These are phyloP conservation scores for Syngnathus rostellatus DNA, from an alignment of 2,797 vertebrate genomes.

Conservation along the genomic window DNA sequence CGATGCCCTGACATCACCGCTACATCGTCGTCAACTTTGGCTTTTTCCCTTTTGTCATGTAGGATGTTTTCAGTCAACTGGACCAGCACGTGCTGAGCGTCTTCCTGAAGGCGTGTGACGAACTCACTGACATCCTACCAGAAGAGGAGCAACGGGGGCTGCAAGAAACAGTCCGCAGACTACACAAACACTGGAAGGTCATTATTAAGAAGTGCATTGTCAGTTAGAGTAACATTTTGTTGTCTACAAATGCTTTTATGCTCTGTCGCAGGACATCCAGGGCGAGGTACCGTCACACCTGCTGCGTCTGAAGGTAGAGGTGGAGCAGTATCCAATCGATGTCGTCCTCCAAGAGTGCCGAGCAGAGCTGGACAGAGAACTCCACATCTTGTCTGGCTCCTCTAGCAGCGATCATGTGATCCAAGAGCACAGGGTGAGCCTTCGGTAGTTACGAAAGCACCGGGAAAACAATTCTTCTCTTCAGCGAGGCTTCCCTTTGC, in stretches of 20 bases:
- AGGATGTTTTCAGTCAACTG: constrained; percentile 92
- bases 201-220: constrained; percentile 1
- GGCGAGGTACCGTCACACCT: constrained; percentile 80
- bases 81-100: constrained; percentile 89
- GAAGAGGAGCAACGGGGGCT: constrained; percentile 87
- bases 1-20: constrained; percentile 4
- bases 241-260: too few relatives aligned
- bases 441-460: constrained; percentile 2
- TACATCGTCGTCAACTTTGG: neutral
- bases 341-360: constrained; percentile 74
- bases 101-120: constrained; percentile 95
- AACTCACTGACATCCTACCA: constrained; percentile 94
- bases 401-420: constrained; percentile 79
- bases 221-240: neutral
- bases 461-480: neutral
- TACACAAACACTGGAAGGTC: constrained; percentile 98
- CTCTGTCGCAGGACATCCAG: constrained; percentile 74
- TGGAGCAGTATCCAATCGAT: constrained; percentile 72
- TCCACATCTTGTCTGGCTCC: constrained; percentile 66
- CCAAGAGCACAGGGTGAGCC: constrained; percentile 78
- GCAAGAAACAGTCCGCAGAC: constrained; percentile 89
- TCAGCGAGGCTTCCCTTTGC: constrained; percentile 12
- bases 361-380: constrained; percentile 76
- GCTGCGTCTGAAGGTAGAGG: constrained; percentile 79
- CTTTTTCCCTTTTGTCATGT: constrained; percentile 12